Evolutionary conservation across 2,888 invertebrate genomes (phyloP).

Genomic region (Dasysyrphus tricinctus): DNA sequence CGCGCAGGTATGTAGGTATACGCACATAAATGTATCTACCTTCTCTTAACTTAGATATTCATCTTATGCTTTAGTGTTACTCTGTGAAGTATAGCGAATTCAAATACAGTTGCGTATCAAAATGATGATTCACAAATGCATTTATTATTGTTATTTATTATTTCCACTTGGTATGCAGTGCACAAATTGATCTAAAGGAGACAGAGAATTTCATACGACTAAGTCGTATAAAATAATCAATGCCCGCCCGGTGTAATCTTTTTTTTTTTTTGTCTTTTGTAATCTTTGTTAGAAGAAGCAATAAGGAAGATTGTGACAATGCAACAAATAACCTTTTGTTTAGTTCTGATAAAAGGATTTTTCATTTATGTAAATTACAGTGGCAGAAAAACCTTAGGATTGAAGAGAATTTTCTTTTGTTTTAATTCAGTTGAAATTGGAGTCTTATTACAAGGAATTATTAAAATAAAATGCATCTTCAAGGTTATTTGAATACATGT

Average conservation of each 20-base stretch:
- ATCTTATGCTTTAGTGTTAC: not conserved
- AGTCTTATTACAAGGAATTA: not conserved
- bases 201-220: conserved; percentile 30
- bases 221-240: conserved; percentile 34
- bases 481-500: no score
- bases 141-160: conserved; percentile 30
- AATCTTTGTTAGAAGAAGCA: conserved; percentile 26
- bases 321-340: conserved; percentile 18
- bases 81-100: not conserved
- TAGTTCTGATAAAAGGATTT: conserved; percentile 8
- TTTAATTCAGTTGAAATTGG: not conserved
- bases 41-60: conserved; percentile 14
- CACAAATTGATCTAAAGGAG: conserved; percentile 40
- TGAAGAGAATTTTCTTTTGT: not conserved
- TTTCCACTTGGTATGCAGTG: conserved; percentile 25
- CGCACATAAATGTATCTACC: not conserved
- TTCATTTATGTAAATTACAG: conserved; percentile 1
- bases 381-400: not conserved
- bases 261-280: conserved; percentile 11
- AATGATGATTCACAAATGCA: conserved; percentile 24
- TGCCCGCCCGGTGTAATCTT: conserved; percentile 8
- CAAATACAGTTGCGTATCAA: conserved; percentile 15
- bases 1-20: no score
- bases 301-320: conserved; percentile 53
- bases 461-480: no score